Percentiles rank a stretch among this genome's conserved stretches.
These are phyloP conservation scores for Lithobates sylvaticus DNA, from an alignment of 2,797 vertebrate species.

Conservation along the genomic window DNA sequence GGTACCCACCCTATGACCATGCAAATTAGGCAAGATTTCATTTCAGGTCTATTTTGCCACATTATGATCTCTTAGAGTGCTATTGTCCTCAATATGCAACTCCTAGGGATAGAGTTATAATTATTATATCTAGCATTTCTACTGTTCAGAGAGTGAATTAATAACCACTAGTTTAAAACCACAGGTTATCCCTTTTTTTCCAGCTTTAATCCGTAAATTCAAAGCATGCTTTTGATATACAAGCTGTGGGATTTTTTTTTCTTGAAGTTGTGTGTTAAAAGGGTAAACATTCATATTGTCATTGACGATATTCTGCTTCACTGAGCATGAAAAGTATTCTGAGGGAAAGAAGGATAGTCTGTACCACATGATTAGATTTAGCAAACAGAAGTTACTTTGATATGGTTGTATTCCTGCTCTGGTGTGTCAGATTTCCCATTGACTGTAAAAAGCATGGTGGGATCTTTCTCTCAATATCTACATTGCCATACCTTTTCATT, in stretches of 20 bases:
- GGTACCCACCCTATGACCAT: too few relatives aligned
- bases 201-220: not conserved
- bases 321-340: slow-evolving; percentile 60
- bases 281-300: not conserved
- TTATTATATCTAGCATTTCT: not conserved
- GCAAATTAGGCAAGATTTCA: not conserved
- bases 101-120: not conserved
- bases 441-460: not conserved
- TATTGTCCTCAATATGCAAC: not conserved
- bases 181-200: not conserved
- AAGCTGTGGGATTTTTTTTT: not conserved
- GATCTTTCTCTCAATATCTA: not conserved
- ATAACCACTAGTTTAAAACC: not conserved
- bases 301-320: slow-evolving; percentile 51
- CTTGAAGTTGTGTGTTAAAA: not conserved
- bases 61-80: not conserved
- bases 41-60: not conserved
- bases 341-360: slow-evolving; percentile 5
- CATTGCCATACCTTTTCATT: not conserved
- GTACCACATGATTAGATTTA: not conserved
- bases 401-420: not conserved
- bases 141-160: not conserved
- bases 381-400: not conserved
- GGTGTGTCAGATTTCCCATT: not conserved
- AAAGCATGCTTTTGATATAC: not conserved